These are phyloP conservation scores for Holotrichia oblita DNA, from an alignment of 1,140 invertebrate genomes.

Conservation along the genomic window DNA sequence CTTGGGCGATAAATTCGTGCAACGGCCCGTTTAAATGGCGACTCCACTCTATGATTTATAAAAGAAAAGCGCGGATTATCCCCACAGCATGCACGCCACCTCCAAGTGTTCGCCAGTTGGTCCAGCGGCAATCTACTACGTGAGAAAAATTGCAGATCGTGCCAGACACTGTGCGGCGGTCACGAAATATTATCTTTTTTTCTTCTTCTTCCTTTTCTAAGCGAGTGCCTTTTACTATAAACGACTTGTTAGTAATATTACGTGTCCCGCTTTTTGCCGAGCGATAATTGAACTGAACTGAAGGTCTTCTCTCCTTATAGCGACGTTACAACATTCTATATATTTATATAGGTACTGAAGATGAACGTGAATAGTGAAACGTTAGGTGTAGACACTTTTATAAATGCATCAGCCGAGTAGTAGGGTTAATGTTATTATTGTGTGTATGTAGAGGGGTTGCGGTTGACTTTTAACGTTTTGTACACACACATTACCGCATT, in stretches of 20 bases:
- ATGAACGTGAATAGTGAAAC: too few species aligned
- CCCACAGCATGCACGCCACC: not conserved
- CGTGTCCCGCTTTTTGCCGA: not conserved
- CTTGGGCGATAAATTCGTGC: not conserved
- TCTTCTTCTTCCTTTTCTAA: conserved; percentile 30
- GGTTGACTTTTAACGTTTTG: too few species aligned
- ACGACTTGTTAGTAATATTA: conserved; percentile 37
- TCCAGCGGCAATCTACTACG: not conserved
- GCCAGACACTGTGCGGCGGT: not conserved
- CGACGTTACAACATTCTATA: too few species aligned
- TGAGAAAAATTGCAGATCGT: conserved; percentile 22
- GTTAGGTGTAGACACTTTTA: too few species aligned
- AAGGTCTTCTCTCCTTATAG: too few species aligned
- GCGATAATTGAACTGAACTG: conserved; percentile 25
- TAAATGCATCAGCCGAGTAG: too few species aligned
- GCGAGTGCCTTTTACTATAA: conserved; percentile 30
- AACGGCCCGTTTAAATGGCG: not conserved
- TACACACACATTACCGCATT: too few species aligned
- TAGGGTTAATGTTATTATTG: too few species aligned
- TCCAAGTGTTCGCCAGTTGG: not conserved
- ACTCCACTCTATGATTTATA: conserved; percentile 9
- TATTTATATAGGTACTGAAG: too few species aligned
- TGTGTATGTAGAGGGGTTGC: too few species aligned
- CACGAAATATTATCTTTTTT: conserved; percentile 29
- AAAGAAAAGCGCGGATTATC: not conserved